A percentile compares a stretch with the other conserved stretches of the same genome.
phyloP scores from a whole-genome alignment of 2,113 vertebrate genomes.

The Triplophysa rosa region DNA sequence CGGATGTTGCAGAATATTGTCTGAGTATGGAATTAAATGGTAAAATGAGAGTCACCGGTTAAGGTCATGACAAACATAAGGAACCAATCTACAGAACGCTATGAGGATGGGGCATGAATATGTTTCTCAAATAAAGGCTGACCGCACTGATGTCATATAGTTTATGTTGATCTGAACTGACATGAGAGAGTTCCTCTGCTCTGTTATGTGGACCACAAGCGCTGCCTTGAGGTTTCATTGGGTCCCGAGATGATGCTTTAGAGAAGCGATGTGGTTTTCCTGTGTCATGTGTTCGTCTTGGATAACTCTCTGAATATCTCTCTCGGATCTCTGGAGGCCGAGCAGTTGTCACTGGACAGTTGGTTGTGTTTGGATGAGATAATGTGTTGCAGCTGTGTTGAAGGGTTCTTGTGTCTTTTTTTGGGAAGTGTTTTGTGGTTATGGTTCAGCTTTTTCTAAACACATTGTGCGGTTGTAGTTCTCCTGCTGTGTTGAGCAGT shows the following conservation, averaged over 20 bases:
- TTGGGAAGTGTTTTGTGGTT: slow-evolving; percentile 62
- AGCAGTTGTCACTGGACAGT: slow-evolving; percentile 67
- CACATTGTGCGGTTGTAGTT: slow-evolving; percentile 44
- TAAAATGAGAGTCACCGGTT: neutral
- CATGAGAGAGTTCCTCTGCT: slow-evolving; percentile 36
- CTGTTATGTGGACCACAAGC: slow-evolving; percentile 52
- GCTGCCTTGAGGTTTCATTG: neutral
- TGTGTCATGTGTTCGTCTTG: slow-evolving; percentile 29
- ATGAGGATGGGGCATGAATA: slow-evolving; percentile 35
- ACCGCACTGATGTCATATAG: slow-evolving; percentile 51
- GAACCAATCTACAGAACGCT: neutral
- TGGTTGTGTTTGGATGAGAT: slow-evolving; percentile 58
- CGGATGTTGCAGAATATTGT: neutral
- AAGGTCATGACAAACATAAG: neutral
- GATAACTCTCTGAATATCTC: slow-evolving; percentile 39
- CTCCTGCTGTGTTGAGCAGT: neutral
- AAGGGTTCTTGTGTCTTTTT: slow-evolving; percentile 65
- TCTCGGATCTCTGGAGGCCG: slow-evolving; percentile 9
- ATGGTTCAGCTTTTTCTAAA: slow-evolving; percentile 55
- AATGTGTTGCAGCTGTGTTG: slow-evolving; percentile 68
- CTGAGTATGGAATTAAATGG: neutral
- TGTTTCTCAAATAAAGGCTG: slow-evolving; percentile 14
- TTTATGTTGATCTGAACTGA: slow-evolving; percentile 48
- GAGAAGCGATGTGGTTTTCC: slow-evolving; percentile 43
- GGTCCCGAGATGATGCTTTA: slow-evolving; percentile 13